A percentile compares a stretch with the other conserved stretches of the same genome.
These are phyloP conservation scores for Tapera naevia DNA, from an alignment of 2,797 vertebrate species.

Conservation along the genomic window DNA sequence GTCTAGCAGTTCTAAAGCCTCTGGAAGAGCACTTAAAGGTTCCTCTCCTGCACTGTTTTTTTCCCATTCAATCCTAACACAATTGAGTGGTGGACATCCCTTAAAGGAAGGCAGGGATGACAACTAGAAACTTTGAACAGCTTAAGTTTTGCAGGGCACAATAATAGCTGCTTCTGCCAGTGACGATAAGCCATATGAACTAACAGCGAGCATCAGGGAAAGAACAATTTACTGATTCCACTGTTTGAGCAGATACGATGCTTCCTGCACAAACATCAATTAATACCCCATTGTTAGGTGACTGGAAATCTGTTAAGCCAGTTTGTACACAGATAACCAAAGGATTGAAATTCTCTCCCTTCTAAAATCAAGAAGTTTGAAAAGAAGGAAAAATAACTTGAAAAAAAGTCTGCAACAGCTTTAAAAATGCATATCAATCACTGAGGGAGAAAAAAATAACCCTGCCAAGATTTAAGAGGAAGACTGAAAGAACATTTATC, in stretches of 20 bases:
- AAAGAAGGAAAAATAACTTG: background rate
- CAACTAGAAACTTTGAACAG: conserved; percentile 7
- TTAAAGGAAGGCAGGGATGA: background rate
- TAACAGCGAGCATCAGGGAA: conserved; percentile 21
- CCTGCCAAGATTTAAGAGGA: background rate
- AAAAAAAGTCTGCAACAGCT: background rate
- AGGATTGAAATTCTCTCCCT: background rate
- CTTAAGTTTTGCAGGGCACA: conserved; percentile 21
- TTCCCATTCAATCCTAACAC: background rate
- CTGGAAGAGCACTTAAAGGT: background rate
- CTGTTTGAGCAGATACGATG: conserved; percentile 25
- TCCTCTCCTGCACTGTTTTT: conserved; percentile 8
- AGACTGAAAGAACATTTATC: background rate
- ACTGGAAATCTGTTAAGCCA: conserved; percentile 57
- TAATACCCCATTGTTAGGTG: background rate
- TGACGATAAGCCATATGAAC: background rate
- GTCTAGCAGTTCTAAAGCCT: background rate
- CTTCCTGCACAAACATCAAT: conserved; percentile 54
- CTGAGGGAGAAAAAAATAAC: fast-evolving
- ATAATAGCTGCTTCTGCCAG: background rate
- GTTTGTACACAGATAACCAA: conserved; percentile 48
- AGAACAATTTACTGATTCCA: conserved; percentile 9
- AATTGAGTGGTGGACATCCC: background rate
- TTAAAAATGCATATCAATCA: background rate
- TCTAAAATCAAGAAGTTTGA: background rate